Percentiles rank a stretch among this genome's conserved stretches.
Conservation (phyloP, 2,797 vertebrate species). For the Pristis pectinata region DNA sequence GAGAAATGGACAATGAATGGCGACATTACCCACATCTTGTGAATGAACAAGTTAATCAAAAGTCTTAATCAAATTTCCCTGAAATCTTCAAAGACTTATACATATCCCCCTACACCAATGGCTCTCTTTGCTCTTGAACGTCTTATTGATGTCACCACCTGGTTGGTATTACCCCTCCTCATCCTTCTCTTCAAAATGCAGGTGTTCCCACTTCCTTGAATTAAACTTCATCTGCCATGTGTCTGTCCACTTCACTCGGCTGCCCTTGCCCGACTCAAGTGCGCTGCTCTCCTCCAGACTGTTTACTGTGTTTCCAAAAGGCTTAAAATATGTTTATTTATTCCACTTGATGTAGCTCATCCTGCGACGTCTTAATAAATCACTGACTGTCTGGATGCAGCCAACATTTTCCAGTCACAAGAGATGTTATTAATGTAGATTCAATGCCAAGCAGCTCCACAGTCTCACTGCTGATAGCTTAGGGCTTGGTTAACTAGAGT, state of each 20-base stretch:
- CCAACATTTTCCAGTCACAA: conserved; percentile 3
- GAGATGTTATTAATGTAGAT: conserved; percentile 1
- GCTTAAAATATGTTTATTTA: conserved; percentile 35
- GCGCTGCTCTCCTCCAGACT: not conserved
- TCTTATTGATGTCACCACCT: not conserved
- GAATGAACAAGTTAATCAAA: too few species aligned
- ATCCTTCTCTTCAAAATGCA: not conserved
- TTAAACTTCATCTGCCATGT: not conserved
- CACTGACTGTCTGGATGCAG: conserved; percentile 13
- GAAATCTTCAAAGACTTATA: not conserved
- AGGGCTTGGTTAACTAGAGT: not conserved
- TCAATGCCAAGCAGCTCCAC: not conserved
- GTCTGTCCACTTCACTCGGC: not conserved
- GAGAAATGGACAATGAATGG: too few species aligned
- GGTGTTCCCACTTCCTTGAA: not conserved
- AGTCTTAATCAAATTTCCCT: not conserved
- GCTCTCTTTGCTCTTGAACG: too few species aligned
- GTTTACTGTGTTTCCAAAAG: conserved; percentile 14
- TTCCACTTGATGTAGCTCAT: not conserved
- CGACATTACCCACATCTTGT: too few species aligned
- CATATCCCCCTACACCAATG: not conserved
- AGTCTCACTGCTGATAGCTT: not conserved
- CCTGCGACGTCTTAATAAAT: conserved; percentile 16
- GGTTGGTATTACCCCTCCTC: not conserved
- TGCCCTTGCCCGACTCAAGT: not conserved